Evolutionary conservation across 2,113 vertebrate species (phyloP), one percentile per base, ranked within the genome.

Genomic region (Nestor notabilis): DNA sequence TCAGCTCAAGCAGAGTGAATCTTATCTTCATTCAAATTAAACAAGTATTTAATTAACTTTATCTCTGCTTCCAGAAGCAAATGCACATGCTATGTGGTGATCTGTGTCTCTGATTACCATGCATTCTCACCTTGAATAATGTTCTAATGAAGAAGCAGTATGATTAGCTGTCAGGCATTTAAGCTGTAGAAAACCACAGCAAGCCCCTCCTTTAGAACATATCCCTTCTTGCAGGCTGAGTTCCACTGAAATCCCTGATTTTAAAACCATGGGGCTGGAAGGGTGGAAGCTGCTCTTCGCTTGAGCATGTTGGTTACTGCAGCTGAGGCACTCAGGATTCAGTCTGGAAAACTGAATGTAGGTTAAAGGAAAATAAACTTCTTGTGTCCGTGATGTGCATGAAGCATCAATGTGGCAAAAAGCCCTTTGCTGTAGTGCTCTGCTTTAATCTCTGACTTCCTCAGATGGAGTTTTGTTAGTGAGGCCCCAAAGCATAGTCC

Each of bases 1-100:
- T 97, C 90, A 35, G 88, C 94, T 97, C 83, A 91, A 83, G 95
- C 70, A 77, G 94, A 91, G 76, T 93, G 85, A 95, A 96, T 96
- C 89, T 87, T 87, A 61, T 92, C 93, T 97, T 95, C 95, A 97
- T 97, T 97, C 91, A 95, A 82, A 97, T 97, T 94, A 97, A 98
- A 94, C 87, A 93, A 97, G 93, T 69, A 35, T 97, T 96, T 98
- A 97, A 98, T 98, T 98, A 97, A 94, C 77, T 93, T 95, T 96
- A 95, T 96, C 93, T 97, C 91, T 5, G 15, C 90, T 96, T 97
- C 91, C 97, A 97, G 95, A 95, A 97, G 92, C 35, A 66, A 92
- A 61, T 44, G 87, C 72, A 74, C 71, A 77, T 94, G 75, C 61
- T 66, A 29, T 11, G 4, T 83, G 81, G 58, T 77, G 81, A 95